phyloP scores from a whole-genome alignment of 2,888 invertebrate species.

The Papilio demoleus region DNA sequence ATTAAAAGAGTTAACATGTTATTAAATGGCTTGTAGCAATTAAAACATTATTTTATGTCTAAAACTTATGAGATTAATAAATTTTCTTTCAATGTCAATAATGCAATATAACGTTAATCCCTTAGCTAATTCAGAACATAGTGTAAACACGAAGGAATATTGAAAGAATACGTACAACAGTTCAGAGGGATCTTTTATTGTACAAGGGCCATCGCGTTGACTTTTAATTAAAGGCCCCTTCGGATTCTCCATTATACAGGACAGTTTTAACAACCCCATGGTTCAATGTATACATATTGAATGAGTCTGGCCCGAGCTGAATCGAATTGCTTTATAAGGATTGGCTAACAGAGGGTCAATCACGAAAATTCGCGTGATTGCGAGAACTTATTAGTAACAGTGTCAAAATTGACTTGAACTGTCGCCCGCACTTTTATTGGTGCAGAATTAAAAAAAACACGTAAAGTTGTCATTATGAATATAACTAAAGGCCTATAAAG shows the following conservation, averaged over 20 bases:
- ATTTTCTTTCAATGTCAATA: not conserved
- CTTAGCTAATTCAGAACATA: not conserved
- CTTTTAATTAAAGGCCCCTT: constrained; percentile 80
- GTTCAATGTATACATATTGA: constrained; percentile 48
- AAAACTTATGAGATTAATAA: not conserved
- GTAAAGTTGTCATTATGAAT: too few species aligned
- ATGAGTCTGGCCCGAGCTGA: constrained; percentile 36
- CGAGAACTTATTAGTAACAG: too few species aligned
- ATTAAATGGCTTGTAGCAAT: too few species aligned
- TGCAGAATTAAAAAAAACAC: too few species aligned
- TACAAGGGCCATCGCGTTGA: constrained; percentile 68
- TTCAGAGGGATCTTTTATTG: constrained; percentile 72
- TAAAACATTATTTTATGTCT: too few species aligned
- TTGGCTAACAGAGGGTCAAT: constrained; percentile 36
- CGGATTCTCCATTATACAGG: constrained; percentile 72
- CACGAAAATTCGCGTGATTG: too few species aligned
- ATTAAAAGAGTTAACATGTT: too few species aligned
- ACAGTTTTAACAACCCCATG: constrained; percentile 71
- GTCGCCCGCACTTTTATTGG: too few species aligned
- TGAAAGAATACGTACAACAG: constrained; percentile 53
- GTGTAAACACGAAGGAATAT: constrained; percentile 56
- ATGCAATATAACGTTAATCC: not conserved
- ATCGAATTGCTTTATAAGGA: constrained; percentile 38
- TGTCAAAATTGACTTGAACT: too few species aligned
- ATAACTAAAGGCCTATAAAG: too few species aligned